Evolutionary conservation across 1,140 invertebrate species (phyloP).

Genomic region (Nixonia krombeini): DNA sequence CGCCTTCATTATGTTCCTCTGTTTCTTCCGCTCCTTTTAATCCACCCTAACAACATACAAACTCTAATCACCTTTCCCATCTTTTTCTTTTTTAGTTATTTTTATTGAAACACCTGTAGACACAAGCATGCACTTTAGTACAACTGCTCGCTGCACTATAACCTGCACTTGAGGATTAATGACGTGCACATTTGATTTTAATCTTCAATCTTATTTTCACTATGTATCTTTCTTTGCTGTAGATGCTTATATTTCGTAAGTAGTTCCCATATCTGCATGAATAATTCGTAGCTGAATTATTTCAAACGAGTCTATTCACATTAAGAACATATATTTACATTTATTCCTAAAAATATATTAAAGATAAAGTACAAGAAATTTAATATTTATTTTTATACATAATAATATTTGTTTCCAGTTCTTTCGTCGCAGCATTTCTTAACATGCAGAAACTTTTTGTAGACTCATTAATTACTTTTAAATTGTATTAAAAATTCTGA

Average conservation of each 20-base stretch:
- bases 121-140: slow-evolving; percentile 41
- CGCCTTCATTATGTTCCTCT: slow-evolving; percentile 53
- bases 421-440: too few relatives aligned
- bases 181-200: slow-evolving; percentile 13
- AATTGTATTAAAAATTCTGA: too few relatives aligned
- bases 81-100: slow-evolving; percentile 32
- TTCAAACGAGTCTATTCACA: background rate
- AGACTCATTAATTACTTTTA: too few relatives aligned
- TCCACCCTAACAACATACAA: slow-evolving; percentile 25
- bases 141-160: slow-evolving; percentile 39
- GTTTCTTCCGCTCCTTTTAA: slow-evolving; percentile 42
- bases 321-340: too few relatives aligned
- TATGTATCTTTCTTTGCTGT: slow-evolving; percentile 30
- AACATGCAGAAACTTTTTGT: too few relatives aligned
- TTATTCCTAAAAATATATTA: too few relatives aligned
- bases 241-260: slow-evolving; percentile 33
- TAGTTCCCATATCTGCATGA: slow-evolving; percentile 30
- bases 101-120: slow-evolving; percentile 40
- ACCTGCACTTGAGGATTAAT: slow-evolving; percentile 31
- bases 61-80: slow-evolving; percentile 28
- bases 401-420: too few relatives aligned
- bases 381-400: too few relatives aligned
- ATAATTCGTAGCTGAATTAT: background rate
- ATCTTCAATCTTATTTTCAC: slow-evolving; percentile 26
- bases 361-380: too few relatives aligned